Conservation (phyloP, 1,140 invertebrate species). For the Philotrypesis tridentata region DNA sequence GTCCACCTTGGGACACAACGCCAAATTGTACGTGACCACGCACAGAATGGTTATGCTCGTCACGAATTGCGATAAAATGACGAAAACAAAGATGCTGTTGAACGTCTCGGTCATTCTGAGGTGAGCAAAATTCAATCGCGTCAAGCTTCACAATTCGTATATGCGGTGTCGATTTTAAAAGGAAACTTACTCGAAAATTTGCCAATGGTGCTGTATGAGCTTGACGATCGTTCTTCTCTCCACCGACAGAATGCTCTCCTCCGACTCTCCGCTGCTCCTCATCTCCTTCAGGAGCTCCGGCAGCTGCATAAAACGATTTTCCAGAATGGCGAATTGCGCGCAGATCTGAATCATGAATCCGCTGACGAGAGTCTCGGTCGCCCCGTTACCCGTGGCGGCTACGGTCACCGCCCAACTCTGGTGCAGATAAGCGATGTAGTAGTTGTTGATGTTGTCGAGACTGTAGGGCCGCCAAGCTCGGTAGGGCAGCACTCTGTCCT, state of each 20-base stretch:
- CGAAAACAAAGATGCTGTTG: slow-evolving; percentile 42
- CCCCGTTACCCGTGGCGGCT: slow-evolving; percentile 53
- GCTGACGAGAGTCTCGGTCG: slow-evolving; percentile 52
- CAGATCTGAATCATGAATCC: slow-evolving; percentile 56
- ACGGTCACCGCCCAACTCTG: slow-evolving; percentile 46
- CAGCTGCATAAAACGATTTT: slow-evolving; percentile 50
- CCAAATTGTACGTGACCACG: slow-evolving; percentile 50
- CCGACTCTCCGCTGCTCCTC: neutral
- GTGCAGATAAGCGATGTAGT: slow-evolving; percentile 48
- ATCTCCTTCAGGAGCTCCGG: slow-evolving; percentile 16
- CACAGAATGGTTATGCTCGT: slow-evolving; percentile 52
- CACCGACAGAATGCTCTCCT: neutral
- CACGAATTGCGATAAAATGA: slow-evolving; percentile 52
- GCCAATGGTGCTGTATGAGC: slow-evolving; percentile 48
- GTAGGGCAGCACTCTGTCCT: slow-evolving; percentile 44
- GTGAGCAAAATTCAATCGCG: neutral
- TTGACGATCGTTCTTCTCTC: slow-evolving; percentile 35
- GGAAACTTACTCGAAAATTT: slow-evolving; percentile 49
- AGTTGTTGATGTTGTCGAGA: slow-evolving; percentile 12
- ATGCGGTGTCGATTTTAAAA: no score
- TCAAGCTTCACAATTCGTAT: no score
- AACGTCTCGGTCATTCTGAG: slow-evolving; percentile 23
- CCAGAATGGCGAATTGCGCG: slow-evolving; percentile 56
- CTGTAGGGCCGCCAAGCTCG: slow-evolving; percentile 19
- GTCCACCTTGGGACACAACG: slow-evolving; percentile 66